These are phyloP conservation scores for Atherinosoma microstoma DNA, from an alignment of 2,797 vertebrate species.

Conservation along the genomic window DNA sequence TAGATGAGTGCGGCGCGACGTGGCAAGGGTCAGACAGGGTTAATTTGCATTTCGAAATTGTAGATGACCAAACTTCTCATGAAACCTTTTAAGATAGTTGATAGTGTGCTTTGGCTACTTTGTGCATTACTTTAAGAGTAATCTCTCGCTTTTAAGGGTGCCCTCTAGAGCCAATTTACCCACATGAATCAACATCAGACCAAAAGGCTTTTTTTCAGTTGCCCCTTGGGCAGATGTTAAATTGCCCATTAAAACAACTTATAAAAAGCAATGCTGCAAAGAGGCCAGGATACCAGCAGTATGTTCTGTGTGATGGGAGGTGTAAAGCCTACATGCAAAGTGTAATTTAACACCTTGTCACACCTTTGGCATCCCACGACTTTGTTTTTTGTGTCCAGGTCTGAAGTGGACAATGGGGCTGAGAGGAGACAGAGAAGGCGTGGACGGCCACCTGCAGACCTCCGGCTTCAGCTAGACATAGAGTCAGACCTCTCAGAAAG, in stretches of 20 bases:
- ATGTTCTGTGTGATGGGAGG: background rate
- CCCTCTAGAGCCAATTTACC: background rate
- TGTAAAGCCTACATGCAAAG: slow-evolving; percentile 4
- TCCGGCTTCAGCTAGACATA: slow-evolving; percentile 54
- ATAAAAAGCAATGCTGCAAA: background rate
- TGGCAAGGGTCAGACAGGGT: slow-evolving; percentile 24
- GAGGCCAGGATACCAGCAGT: background rate
- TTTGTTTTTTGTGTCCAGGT: slow-evolving; percentile 48
- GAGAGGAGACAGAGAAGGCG: slow-evolving; percentile 67
- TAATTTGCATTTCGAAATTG: slow-evolving; percentile 2
- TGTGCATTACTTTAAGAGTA: background rate
- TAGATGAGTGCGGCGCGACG: slow-evolving; percentile 20
- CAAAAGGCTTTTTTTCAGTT: background rate
- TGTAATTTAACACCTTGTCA: background rate
- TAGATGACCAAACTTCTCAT: background rate
- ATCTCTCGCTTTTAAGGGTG: background rate
- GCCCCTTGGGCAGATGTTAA: background rate
- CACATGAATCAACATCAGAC: background rate
- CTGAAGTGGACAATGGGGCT: slow-evolving; percentile 68
- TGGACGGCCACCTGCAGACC: slow-evolving; percentile 57
- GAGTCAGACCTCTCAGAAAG: slow-evolving; percentile 63
- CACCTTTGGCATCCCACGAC: background rate
- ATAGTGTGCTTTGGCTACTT: background rate
- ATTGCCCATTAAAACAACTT: background rate
- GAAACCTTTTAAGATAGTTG: background rate